These are phyloP conservation scores for Dascyllus trimaculatus DNA, from an alignment of 2,113 vertebrate genomes.

Conservation along the genomic window DNA sequence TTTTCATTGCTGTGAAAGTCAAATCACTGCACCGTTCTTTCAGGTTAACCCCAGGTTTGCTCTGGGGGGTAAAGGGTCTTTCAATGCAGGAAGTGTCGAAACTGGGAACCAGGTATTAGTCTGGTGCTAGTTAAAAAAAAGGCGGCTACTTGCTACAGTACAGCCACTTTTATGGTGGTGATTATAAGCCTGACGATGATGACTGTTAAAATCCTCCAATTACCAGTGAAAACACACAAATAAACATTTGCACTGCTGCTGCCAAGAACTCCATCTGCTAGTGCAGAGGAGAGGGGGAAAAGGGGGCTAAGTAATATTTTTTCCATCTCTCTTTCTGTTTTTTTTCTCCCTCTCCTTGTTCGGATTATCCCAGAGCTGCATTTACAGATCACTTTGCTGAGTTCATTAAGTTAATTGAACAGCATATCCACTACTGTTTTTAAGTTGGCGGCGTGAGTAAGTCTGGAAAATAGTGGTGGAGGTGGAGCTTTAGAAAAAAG, in stretches of 20 bases:
- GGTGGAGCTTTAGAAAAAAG: constrained; percentile 34
- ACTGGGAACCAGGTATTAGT: constrained; percentile 54
- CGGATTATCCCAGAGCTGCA: constrained; percentile 89
- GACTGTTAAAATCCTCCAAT: constrained; percentile 90
- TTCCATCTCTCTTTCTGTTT: constrained; percentile 72
- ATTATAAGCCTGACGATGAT: constrained; percentile 88
- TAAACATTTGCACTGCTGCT: constrained; percentile 92
- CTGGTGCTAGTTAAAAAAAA: constrained; percentile 66
- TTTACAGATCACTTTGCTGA: constrained; percentile 87
- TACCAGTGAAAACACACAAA: constrained; percentile 91
- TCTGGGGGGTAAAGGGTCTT: constrained; percentile 72
- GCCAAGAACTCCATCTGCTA: constrained; percentile 95
- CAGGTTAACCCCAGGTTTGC: constrained; percentile 82
- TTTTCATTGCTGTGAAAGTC: constrained; percentile 74
- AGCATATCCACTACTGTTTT: constrained; percentile 84
- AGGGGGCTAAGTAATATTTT: constrained; percentile 82
- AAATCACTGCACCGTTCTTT: constrained; percentile 78
- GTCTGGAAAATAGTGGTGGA: constrained; percentile 42
- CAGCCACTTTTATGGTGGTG: constrained; percentile 87
- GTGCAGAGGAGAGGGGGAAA: constrained; percentile 69
- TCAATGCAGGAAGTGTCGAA: constrained; percentile 52
- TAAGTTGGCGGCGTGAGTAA: constrained; percentile 71
- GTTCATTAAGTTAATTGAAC: constrained; percentile 91
- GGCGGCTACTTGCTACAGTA: constrained; percentile 59
- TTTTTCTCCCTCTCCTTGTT: constrained; percentile 71